Percentiles rank a stretch among this genome's conserved stretches.
Evolutionary conservation across 2,797 vertebrate species (phyloP).

Genomic region (Acipenser ruthenus): DNA sequence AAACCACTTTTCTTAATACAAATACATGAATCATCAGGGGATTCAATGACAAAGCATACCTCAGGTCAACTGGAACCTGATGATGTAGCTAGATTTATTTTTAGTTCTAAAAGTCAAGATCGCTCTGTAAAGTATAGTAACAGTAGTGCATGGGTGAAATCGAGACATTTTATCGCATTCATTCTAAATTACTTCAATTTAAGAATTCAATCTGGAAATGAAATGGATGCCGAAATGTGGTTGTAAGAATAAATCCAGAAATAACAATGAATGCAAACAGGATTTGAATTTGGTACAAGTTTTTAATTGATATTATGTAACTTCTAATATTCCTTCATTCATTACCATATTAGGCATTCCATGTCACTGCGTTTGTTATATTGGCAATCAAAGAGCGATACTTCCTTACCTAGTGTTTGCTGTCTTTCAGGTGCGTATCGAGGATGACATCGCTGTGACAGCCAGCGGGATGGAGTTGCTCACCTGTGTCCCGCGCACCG

Average conservation of each 20-base stretch:
- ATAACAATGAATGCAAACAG: no score
- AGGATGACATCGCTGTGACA: constrained; percentile 83
- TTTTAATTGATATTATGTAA: background rate
- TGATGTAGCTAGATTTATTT: constrained; percentile 29
- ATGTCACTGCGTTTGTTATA: background rate
- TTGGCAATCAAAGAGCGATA: no score
- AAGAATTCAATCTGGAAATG: no score
- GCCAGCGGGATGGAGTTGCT: constrained; percentile 75
- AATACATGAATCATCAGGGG: background rate
- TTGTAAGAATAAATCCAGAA: no score
- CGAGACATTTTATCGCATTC: no score
- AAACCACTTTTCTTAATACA: constrained; percentile 13
- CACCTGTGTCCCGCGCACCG: constrained; percentile 87
- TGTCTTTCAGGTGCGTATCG: constrained; percentile 78
- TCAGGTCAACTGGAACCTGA: background rate
- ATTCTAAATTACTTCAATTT: no score
- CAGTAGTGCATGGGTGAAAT: constrained; percentile 16
- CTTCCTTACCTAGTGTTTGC: background rate
- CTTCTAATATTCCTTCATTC: background rate
- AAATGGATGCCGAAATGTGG: no score
- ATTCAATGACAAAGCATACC: constrained; percentile 16
- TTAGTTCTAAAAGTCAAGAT: constrained; percentile 24
- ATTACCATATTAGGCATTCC: background rate
- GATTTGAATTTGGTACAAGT: background rate
- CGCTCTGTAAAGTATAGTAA: constrained; percentile 26